Percentiles rank a stretch among this genome's conserved stretches.
Conservation (phyloP, 2,113 vertebrate genomes). For the Climacteris rufus region DNA sequence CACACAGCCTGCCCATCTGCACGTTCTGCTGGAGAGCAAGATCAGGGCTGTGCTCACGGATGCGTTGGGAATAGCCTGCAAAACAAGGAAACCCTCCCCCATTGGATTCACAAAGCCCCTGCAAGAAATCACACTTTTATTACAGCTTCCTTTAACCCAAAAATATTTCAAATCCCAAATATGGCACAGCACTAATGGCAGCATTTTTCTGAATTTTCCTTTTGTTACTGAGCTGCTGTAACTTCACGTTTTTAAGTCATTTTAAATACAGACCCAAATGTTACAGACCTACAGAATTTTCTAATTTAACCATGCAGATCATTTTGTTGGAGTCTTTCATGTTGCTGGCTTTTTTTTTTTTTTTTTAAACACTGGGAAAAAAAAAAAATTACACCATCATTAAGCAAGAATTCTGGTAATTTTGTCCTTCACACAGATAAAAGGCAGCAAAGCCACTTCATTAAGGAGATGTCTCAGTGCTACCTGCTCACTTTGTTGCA, state of each 20-base stretch:
- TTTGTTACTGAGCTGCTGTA: neutral
- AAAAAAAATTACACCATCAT: slow-evolving; percentile 4
- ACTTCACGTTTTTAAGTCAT: neutral
- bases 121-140: no score
- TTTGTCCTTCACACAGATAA: slow-evolving; percentile 57
- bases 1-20: slow-evolving; percentile 85
- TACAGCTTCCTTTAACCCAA: no score
- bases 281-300: neutral
- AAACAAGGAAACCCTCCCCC: slow-evolving; percentile 8
- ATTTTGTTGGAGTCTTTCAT: neutral
- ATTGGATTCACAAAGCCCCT: neutral
- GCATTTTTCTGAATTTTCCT: neutral
- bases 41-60: slow-evolving; percentile 66
- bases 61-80: slow-evolving; percentile 76
- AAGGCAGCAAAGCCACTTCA: slow-evolving; percentile 46
- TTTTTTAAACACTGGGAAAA: neutral
- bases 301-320: neutral
- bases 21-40: slow-evolving; percentile 79
- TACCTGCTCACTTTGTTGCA: slow-evolving; percentile 38
- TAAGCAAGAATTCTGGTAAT: slow-evolving; percentile 1
- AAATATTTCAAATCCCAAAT: neutral
- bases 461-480: slow-evolving; percentile 46
- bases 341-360: neutral
- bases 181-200: neutral
- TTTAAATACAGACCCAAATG: neutral